Conservation (phyloP, 2,888 invertebrate genomes). For the Clepsis dumicolana region DNA sequence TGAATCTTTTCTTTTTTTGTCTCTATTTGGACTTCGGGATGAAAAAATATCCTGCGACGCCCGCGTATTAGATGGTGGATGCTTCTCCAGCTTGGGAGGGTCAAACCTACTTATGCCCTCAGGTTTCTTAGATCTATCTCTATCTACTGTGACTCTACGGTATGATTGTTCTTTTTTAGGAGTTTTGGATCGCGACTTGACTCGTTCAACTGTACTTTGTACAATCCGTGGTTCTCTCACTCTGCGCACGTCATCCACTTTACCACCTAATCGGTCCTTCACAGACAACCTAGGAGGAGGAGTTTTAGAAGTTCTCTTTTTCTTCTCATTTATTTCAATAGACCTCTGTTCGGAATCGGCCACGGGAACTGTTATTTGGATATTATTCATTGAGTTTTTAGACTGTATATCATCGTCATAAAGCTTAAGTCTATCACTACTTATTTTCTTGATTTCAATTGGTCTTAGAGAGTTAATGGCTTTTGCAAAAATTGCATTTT, state of each 20-base stretch:
- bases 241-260: slow-evolving; percentile 87
- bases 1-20: slow-evolving; percentile 58
- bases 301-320: slow-evolving; percentile 74
- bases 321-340: slow-evolving; percentile 79
- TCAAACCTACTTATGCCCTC: slow-evolving; percentile 62
- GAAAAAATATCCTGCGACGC: slow-evolving; percentile 63
- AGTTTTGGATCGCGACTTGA: slow-evolving; percentile 84
- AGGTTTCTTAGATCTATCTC: slow-evolving; percentile 72
- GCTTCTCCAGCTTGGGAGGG: slow-evolving; percentile 63
- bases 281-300: slow-evolving; percentile 90
- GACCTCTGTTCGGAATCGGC: slow-evolving; percentile 76
- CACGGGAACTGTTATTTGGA: slow-evolving; percentile 85
- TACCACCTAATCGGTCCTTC: slow-evolving; percentile 92
- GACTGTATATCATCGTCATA: slow-evolving; percentile 83
- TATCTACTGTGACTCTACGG: slow-evolving; percentile 82
- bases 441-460: slow-evolving; percentile 91
- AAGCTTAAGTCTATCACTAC: slow-evolving; percentile 88
- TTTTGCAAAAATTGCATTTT: slow-evolving; percentile 96
- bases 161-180: slow-evolving; percentile 80
- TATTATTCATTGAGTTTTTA: slow-evolving; percentile 75
- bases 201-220: slow-evolving; percentile 84
- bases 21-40: slow-evolving; percentile 57
- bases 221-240: slow-evolving; percentile 83
- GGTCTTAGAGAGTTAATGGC: slow-evolving; percentile 93
- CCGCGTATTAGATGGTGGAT: slow-evolving; percentile 57